Base-by-base conservation (phyloP, 2,888 invertebrate genomes). In the Athalia circularis region DNA sequence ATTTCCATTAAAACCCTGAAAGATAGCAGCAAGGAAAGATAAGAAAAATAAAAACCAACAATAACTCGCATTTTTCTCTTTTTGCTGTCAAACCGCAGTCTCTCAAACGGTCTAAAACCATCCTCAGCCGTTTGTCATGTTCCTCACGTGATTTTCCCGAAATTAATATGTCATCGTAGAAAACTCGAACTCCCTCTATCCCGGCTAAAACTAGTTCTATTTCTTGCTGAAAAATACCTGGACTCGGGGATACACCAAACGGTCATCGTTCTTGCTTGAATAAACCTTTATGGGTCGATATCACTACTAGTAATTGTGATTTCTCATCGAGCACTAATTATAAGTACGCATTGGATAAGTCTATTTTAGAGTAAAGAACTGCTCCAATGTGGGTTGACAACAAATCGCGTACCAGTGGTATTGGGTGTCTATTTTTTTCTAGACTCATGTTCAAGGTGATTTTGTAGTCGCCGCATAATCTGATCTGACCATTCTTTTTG, bases 141-240 rank as follows among this genome's bases (percentile, higher is more conserved):
- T 77, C 77, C 15, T 77, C 64, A 7, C 79, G 72, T 52, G 79
- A 68, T 77, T 82, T 70, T n/a, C 81, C 82, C 3, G 81, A 83
- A n/a, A 83, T 79, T 8, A 83, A 15, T 50, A 84, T 80, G 74
- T 83, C 83, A 65, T 85, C 80, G n/a, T 77, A 77, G 45, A 62
- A 83, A 77, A 43, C 57, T 52, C 59, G 81, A 6, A 82, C 80
- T 52, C 77, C 81, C 4, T 78, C 78, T 3, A 86, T 80, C 48
- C 79, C 83, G 45, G 13, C 57, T 61, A 88, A 77, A 57, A 88
- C 59, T 45, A 80, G 61, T 70, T 88, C 87, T 84, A 87, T 84
- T n/a, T 85, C 82, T 65, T 81, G 79, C 78, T 87, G 85, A 77
- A 86, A 87, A 77, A 86, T 83, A 29, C 84, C 82, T n/a, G 87